A percentile compares a stretch with the other conserved stretches of the same genome.
Conservation (phyloP, 2,113 vertebrate genomes). For the Madoqua kirkii region DNA sequence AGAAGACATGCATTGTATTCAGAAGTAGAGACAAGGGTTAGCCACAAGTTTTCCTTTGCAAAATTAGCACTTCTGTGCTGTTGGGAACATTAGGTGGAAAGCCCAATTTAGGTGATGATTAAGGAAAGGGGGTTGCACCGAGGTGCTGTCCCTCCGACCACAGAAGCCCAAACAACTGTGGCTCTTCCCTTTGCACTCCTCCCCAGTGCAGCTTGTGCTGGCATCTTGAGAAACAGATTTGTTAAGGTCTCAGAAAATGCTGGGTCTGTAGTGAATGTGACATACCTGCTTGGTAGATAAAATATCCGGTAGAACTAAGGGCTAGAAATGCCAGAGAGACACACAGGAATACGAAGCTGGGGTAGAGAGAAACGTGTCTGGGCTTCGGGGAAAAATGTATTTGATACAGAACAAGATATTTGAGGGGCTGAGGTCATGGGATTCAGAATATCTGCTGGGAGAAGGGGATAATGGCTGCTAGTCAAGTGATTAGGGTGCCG, state of each 20-base stretch:
- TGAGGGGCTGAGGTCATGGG: not conserved
- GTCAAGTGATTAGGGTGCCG: not conserved
- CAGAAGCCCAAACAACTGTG: not conserved
- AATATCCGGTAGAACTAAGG: not conserved
- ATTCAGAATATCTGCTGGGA: not conserved
- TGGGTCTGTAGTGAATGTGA: not conserved
- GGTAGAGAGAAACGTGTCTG: not conserved
- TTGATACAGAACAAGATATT: not conserved
- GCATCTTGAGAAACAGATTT: not conserved
- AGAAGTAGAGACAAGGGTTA: conserved; percentile 2
- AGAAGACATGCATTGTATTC: not conserved
- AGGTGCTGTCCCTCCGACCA: not conserved
- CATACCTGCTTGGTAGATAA: not conserved
- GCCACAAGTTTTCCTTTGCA: not conserved
- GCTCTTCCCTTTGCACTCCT: not conserved
- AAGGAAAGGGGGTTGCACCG: not conserved
- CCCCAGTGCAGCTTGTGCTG: not conserved
- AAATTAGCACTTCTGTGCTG: not conserved
- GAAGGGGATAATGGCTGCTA: not conserved
- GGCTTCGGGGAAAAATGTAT: not conserved
- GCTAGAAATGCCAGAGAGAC: not conserved
- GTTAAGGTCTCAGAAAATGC: not conserved
- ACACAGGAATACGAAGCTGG: not conserved
- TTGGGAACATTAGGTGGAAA: not conserved
- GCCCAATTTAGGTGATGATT: not conserved